phyloP scores from a whole-genome alignment of 1,140 invertebrate species.

The Octopus bimaculoides region DNA sequence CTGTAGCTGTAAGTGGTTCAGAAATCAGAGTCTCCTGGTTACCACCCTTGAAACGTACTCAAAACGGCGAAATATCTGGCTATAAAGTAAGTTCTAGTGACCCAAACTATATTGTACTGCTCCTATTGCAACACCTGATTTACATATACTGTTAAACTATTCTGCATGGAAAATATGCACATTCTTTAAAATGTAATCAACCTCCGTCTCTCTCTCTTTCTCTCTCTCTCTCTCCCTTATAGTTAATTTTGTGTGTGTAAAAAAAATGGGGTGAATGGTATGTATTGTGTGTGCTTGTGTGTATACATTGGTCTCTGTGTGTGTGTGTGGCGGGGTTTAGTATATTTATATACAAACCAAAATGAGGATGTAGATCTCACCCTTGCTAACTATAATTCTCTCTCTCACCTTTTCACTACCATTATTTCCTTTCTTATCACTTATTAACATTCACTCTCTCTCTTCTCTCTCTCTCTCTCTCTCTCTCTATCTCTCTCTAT shows the following conservation, averaged over 20 bases:
- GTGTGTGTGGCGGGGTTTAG: not conserved
- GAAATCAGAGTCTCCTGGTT: conserved; percentile 84
- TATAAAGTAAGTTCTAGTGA: conserved; percentile 71
- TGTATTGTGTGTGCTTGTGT: not conserved
- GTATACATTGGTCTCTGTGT: not conserved
- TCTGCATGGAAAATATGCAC: no score
- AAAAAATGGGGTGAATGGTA: not conserved
- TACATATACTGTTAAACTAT: no score
- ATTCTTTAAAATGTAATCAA: not conserved
- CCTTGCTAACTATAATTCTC: not conserved
- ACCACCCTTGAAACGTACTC: conserved; percentile 76
- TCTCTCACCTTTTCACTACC: not conserved
- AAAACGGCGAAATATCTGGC: conserved; percentile 88
- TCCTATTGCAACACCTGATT: no score
- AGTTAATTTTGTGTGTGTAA: no score
- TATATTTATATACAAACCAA: not conserved
- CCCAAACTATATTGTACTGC: no score
- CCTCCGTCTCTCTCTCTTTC: not conserved
- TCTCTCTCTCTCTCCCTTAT: not conserved
- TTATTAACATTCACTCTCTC: not conserved
- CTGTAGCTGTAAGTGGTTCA: conserved; percentile 79
- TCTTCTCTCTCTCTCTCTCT: not conserved
- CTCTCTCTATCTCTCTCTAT: not conserved
- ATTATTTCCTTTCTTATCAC: not conserved
- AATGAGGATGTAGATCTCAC: not conserved